Conservation (phyloP, 2,113 vertebrate genomes). For the Pangasianodon gigas region DNA sequence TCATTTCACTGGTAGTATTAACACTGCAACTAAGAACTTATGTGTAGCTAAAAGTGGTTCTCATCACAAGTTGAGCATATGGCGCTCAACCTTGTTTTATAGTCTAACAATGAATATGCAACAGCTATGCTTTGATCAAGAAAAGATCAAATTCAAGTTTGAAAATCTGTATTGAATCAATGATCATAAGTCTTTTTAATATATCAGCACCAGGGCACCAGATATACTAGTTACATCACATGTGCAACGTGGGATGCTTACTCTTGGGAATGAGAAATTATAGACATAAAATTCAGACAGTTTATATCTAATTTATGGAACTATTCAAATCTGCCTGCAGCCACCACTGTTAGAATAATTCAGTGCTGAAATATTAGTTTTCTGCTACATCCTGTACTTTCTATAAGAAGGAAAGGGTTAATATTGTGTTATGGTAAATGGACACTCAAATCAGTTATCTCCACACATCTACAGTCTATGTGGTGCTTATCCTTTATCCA, state of each 20-base stretch:
- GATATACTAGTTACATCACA: background rate
- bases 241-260: background rate
- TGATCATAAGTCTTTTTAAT: background rate
- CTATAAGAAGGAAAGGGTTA: conserved; percentile 7
- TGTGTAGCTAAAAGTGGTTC: background rate
- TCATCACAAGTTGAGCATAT: background rate
- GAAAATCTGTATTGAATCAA: background rate
- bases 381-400: conserved; percentile 20
- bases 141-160: background rate
- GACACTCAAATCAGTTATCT: background rate
- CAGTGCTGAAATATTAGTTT: conserved; percentile 6
- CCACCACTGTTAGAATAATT: conserved; percentile 36
- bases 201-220: background rate
- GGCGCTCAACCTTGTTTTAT: background rate
- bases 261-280: background rate
- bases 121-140: background rate
- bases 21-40: background rate
- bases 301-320: conserved; percentile 31
- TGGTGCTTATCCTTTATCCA: conserved; percentile 4
- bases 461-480: background rate
- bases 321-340: conserved; percentile 23
- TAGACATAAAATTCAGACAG: background rate
- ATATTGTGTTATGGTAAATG: conserved; percentile 18
- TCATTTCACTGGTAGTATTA: background rate
- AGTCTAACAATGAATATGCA: background rate